Conservation (phyloP, 2,797 vertebrate species). For the Euthynnus affinis region DNA sequence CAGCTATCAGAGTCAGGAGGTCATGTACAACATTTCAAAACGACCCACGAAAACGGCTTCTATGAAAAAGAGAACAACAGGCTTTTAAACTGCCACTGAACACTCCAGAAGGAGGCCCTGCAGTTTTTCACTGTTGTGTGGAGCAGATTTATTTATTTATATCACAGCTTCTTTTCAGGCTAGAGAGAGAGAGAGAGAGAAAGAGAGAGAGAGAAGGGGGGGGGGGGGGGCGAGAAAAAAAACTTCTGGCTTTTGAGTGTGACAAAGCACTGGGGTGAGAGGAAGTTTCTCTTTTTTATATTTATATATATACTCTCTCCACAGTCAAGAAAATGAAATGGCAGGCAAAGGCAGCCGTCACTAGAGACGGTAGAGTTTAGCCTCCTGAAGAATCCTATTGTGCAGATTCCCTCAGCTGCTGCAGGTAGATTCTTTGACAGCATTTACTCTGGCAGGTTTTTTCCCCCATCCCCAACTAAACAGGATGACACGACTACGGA, state of each 20-base stretch:
- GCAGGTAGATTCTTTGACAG: constrained; percentile 73
- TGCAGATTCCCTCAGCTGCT: constrained; percentile 64
- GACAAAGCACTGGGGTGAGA: constrained; percentile 76
- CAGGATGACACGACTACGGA: constrained; percentile 53
- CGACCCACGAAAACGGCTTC: constrained; percentile 49
- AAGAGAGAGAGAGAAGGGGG: background rate
- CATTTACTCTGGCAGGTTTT: constrained; percentile 62
- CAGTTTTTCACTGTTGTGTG: constrained; percentile 59
- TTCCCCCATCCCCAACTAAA: constrained; percentile 34
- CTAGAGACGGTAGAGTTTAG: constrained; percentile 68
- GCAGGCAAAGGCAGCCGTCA: constrained; percentile 66
- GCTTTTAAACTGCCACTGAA: constrained; percentile 77
- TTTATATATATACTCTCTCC: constrained; percentile 19
- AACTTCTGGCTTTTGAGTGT: constrained; percentile 61
- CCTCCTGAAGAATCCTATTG: constrained; percentile 66
- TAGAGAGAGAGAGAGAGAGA: constrained; percentile 50
- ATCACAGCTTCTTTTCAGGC: constrained; percentile 62
- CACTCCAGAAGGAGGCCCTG: constrained; percentile 71
- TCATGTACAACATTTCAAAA: constrained; percentile 71
- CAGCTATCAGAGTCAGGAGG: constrained; percentile 73
- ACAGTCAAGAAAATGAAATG: constrained; percentile 60
- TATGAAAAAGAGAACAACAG: constrained; percentile 75
- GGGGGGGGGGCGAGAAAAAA: constrained; percentile 7
- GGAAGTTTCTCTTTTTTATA: constrained; percentile 60
- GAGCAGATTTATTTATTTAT: constrained; percentile 74